Conservation (phyloP, 2,113 vertebrate species). For the Myocastor coypus region DNA sequence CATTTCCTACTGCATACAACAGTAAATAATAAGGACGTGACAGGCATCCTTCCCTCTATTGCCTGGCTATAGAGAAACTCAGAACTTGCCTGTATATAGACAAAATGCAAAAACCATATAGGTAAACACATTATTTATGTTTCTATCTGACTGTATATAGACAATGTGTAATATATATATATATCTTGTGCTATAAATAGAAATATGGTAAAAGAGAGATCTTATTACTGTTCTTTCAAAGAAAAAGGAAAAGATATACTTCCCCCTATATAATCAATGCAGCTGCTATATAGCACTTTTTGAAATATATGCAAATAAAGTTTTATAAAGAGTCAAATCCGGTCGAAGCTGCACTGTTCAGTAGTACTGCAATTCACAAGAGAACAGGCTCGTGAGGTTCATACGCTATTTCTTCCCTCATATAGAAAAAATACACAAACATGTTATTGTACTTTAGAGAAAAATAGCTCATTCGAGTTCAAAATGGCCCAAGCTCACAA, state of each 20-base stretch:
- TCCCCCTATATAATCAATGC: background rate
- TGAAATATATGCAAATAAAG: conserved; percentile 74
- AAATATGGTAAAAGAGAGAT: background rate
- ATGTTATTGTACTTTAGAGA: conserved; percentile 71
- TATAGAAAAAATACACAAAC: conserved; percentile 63
- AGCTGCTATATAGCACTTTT: background rate
- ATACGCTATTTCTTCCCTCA: conserved; percentile 52
- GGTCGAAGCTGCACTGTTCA: background rate
- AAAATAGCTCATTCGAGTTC: conserved; percentile 68
- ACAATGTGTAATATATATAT: background rate
- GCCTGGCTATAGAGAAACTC: background rate
- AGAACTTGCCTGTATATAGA: background rate
- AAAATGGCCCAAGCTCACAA: conserved; percentile 72
- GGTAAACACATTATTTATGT: background rate
- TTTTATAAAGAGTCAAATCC: conserved; percentile 53
- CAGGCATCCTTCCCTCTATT: background rate
- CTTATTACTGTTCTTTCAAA: conserved; percentile 39
- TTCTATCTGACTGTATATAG: background rate
- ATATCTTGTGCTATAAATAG: background rate
- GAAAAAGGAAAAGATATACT: background rate
- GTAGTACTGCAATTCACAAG: conserved; percentile 42
- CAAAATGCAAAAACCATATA: background rate
- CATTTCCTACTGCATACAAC: background rate
- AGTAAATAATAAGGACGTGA: background rate
- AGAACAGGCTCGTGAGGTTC: conserved; percentile 60